Evolutionary conservation across 2,888 invertebrate genomes (phyloP).

Genomic region (Iselma pallidipennis): DNA sequence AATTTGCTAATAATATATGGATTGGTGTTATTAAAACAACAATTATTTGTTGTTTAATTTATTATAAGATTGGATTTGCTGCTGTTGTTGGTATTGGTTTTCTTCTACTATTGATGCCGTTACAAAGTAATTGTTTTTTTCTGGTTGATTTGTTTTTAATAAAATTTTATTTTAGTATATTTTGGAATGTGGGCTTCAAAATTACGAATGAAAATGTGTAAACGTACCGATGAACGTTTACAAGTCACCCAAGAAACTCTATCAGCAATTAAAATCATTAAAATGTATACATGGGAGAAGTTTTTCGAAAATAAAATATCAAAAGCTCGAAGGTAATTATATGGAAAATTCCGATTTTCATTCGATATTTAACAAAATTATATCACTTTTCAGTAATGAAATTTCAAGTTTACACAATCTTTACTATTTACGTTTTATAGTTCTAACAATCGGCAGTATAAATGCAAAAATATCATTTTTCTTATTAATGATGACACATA

Average conservation of each 20-base stretch:
- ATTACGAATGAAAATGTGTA: conserved; percentile 22
- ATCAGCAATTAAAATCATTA: conserved; percentile 33
- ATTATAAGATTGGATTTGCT: conserved; percentile 58
- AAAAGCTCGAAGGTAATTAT: conserved; percentile 31
- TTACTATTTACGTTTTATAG: conserved; percentile 40
- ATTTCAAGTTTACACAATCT: conserved; percentile 59
- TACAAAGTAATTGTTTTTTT: conserved; percentile 46
- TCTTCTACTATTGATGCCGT: conserved; percentile 51
- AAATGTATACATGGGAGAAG: conserved; percentile 37
- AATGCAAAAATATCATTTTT: conserved; percentile 47
- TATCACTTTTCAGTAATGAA: conserved; percentile 69
- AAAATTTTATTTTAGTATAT: conserved; percentile 25
- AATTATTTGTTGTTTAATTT: conserved; percentile 78
- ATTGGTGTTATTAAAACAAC: conserved; percentile 82
- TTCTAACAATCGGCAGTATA: conserved; percentile 41
- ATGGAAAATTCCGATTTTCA: neutral
- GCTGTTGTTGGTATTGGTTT: conserved; percentile 59
- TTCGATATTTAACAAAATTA: too few relatives aligned
- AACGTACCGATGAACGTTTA: conserved; percentile 34
- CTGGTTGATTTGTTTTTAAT: neutral
- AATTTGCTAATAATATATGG: conserved; percentile 89
- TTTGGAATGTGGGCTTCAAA: conserved; percentile 24
- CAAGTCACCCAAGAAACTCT: conserved; percentile 34
- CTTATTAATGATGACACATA: conserved; percentile 60
- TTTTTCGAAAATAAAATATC: conserved; percentile 29